Percentiles rank a stretch among this genome's conserved stretches.
Conservation (phyloP, 1,140 invertebrate genomes). For the Propsilocerus akamusi region DNA sequence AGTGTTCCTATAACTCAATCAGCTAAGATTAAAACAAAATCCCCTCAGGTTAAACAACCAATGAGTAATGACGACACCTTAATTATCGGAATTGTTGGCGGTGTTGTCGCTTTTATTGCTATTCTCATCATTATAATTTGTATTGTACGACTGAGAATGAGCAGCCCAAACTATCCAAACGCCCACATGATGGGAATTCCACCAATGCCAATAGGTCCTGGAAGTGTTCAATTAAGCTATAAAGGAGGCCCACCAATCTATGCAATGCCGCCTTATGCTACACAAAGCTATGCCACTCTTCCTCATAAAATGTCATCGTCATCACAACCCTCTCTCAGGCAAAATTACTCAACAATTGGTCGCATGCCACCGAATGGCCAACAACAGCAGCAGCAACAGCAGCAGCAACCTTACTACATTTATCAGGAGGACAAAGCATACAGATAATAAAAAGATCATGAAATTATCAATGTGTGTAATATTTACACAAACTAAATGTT, state of each 20-base stretch:
- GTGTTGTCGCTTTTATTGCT: constrained; percentile 76
- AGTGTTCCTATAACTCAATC: constrained; percentile 46
- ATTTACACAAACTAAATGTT: too few species aligned
- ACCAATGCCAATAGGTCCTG: constrained; percentile 26
- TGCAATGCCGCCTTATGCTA: constrained; percentile 28
- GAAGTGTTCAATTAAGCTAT: constrained; percentile 27
- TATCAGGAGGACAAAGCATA: constrained; percentile 24
- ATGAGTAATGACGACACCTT: constrained; percentile 73
- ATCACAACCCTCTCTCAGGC: constrained; percentile 19
- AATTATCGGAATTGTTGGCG: constrained; percentile 80
- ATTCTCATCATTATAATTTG: constrained; percentile 76
- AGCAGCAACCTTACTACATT: constrained; percentile 20
- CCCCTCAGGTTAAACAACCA: constrained; percentile 32
- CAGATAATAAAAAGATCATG: constrained; percentile 17
- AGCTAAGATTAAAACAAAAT: constrained; percentile 33
- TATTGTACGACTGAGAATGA: constrained; percentile 53
- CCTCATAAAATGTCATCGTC: constrained; percentile 32
- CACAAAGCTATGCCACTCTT: constrained; percentile 34
- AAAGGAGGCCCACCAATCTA: constrained; percentile 30
- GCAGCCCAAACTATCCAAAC: constrained; percentile 25
- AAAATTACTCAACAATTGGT: constrained; percentile 21
- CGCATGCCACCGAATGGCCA: constrained; percentile 22
- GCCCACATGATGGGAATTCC: constrained; percentile 33
- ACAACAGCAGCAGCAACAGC: constrained; percentile 8
- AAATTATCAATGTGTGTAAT: too few species aligned